A percentile compares a stretch with the other conserved stretches of the same genome.
phyloP scores from a whole-genome alignment of 2,113 vertebrate genomes.

The Herpailurus yagouaroundi region DNA sequence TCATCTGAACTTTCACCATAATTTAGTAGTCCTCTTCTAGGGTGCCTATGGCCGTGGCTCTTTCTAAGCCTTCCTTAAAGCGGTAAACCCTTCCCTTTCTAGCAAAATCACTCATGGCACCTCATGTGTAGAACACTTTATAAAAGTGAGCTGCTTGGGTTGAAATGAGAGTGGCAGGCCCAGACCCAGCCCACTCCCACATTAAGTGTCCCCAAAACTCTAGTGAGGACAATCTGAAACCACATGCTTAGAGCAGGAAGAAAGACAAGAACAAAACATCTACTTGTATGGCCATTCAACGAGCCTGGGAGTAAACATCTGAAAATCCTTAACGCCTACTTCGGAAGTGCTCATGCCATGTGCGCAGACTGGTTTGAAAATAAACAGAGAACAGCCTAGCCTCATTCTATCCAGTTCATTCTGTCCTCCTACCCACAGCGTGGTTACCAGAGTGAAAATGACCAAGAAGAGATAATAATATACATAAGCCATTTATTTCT shows the following conservation, averaged over 20 bases:
- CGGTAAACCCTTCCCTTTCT: neutral
- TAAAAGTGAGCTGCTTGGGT: neutral
- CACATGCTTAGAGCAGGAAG: neutral
- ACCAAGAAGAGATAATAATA: slow-evolving; percentile 26
- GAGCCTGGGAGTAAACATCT: neutral
- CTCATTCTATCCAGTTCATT: neutral
- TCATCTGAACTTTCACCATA: neutral
- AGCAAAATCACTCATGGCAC: neutral
- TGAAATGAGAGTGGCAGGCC: neutral
- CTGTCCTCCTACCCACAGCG: neutral
- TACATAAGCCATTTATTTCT: neutral
- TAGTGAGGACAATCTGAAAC: neutral
- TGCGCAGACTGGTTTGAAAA: neutral
- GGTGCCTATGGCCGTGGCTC: neutral
- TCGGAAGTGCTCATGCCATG: neutral
- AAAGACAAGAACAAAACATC: neutral
- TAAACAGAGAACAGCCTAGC: neutral
- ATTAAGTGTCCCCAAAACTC: neutral
- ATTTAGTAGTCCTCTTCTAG: neutral
- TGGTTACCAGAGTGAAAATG: neutral
- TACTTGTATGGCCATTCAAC: neutral
- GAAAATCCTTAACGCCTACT: neutral
- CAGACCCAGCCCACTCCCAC: neutral
- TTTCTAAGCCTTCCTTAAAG: neutral
- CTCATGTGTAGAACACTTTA: neutral